Evolutionary conservation across 2,888 invertebrate genomes (phyloP), one percentile per base, ranked within the genome.

Genomic region (Drosophila silvestris): DNA sequence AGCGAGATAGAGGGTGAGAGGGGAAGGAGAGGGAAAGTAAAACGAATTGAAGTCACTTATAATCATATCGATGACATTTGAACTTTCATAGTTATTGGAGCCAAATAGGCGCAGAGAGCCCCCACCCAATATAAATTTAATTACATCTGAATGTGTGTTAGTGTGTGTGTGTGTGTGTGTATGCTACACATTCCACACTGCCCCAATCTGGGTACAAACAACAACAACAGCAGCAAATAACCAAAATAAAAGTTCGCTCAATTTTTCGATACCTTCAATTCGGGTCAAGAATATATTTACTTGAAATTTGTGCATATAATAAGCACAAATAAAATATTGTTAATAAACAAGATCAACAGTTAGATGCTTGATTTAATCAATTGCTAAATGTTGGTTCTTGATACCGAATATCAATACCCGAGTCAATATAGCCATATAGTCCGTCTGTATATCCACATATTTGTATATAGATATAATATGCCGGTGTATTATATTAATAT

Each of bases 51-150:
- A 39, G 33, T 47, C 74, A 82, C 82, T 82, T 75, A 62, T 64
- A 67, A 70, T 82, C 59, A 67, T 70, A 89, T 89, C 72, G 79
- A 74, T 82, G 82, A 62, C 89, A 67, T 67, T 80, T 85, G 82
- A 89, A 87, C 85, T 76, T 60, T 54, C 53, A 63, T 76, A 82
- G 79, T 82, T 75, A 68, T 69, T 65, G 64, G 47, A 70, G 68
- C 33, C 69, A 72, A 78, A 65, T 69, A 44, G 65, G 57, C 19
- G 44, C 30, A 47, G 53, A 60, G 56, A 28, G 7, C 50, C 52
- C 56, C 16, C 39, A 37, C 53, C 56, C 10, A 66, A 66, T 74
- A 47, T 81, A 70, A 70, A 80, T 79, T 74, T 54, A 69, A 26
- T 47, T 47, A 62, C 52, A 51, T 35, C 22, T 41, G 35, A 10